phyloP scores from a whole-genome alignment of 2,113 vertebrate genomes.

The Larimichthys polyactis region DNA sequence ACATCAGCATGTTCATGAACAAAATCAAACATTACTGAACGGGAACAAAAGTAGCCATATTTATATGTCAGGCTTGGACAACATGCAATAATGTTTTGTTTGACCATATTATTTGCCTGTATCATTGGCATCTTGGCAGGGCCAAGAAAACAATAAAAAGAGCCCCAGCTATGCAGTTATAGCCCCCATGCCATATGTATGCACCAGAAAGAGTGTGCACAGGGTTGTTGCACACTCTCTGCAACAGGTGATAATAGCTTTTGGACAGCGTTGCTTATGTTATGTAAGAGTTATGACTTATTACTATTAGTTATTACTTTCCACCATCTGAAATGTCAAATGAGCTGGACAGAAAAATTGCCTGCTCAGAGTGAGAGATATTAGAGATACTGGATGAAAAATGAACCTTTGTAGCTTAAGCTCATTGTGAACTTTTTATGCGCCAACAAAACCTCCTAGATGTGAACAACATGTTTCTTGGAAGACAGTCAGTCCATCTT shows the following conservation, averaged over 20 bases:
- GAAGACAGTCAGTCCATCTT: neutral
- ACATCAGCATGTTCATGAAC: neutral
- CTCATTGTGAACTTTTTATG: neutral
- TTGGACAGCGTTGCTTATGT: neutral
- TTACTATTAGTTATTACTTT: neutral
- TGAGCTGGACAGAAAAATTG: neutral
- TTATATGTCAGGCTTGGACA: conserved; percentile 7
- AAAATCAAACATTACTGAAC: conserved; percentile 5
- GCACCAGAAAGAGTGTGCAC: neutral
- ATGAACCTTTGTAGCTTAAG: neutral
- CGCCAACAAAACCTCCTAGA: neutral
- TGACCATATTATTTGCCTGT: neutral
- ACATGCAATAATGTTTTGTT: neutral
- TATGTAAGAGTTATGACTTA: neutral
- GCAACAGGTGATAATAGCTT: neutral
- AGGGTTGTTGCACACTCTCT: neutral
- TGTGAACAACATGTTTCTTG: neutral
- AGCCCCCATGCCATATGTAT: too few species aligned
- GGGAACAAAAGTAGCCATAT: neutral
- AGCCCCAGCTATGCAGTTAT: too few species aligned
- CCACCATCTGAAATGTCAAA: conserved; percentile 2
- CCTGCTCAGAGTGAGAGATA: neutral
- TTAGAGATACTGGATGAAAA: neutral
- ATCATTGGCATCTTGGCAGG: too few species aligned
- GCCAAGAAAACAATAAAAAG: too few species aligned